These are phyloP conservation scores for Trichopria drosophilae DNA, from an alignment of 2,888 invertebrate genomes.

Conservation along the genomic window DNA sequence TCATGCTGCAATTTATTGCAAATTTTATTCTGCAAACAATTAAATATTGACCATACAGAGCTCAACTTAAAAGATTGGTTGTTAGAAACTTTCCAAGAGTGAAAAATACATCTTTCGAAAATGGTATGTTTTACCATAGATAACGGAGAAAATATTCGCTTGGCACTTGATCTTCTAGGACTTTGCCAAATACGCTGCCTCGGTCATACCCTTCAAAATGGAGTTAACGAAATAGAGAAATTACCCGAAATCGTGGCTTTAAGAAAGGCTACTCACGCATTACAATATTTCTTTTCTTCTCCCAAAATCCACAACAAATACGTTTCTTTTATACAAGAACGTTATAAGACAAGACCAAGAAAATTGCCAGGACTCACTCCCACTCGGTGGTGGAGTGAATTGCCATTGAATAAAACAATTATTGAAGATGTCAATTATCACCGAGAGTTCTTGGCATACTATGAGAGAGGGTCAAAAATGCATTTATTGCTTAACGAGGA, in stretches of 20 bases:
- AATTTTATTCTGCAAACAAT: conserved; percentile 2
- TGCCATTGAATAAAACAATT: not conserved
- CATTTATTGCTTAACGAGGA: not conserved
- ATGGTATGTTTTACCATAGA: not conserved
- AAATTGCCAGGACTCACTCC: conserved; percentile 5
- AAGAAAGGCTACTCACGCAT: not conserved
- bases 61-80: conserved; percentile 2
- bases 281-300: not conserved
- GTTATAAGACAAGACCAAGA: too few relatives aligned
- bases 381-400: conserved; percentile 2
- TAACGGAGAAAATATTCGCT: conserved; percentile 2
- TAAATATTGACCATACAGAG: conserved; percentile 1
- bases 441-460: not conserved
- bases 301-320: not conserved
- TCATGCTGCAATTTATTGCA: too few relatives aligned
- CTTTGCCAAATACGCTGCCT: not conserved
- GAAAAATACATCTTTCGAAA: not conserved
- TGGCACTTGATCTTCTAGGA: conserved; percentile 3
- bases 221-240: conserved; percentile 2
- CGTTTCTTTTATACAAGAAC: too few relatives aligned
- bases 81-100: not conserved
- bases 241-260: not conserved
- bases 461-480: not conserved
- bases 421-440: conserved; percentile 6
- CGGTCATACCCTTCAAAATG: conserved; percentile 2